Conservation (phyloP, 2,888 invertebrate genomes). For the Rotaria macrura region DNA sequence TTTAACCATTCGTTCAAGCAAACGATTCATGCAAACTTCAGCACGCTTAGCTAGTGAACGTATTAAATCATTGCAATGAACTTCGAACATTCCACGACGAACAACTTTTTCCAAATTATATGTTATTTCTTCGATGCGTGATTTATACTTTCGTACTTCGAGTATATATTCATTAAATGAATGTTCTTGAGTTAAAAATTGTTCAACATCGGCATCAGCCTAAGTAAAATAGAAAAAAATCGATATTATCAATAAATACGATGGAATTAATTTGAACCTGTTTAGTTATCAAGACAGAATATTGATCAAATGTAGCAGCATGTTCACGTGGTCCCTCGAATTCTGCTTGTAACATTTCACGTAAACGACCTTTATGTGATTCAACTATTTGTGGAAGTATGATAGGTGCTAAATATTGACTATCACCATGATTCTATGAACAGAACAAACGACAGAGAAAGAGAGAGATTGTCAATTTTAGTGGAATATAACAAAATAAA, state of each 20-base stretch:
- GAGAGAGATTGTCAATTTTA: too few species aligned
- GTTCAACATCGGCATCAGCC: conserved; percentile 58
- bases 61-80: conserved; percentile 69
- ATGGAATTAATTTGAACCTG: conserved; percentile 43
- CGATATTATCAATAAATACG: neutral
- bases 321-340: conserved; percentile 46
- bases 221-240: neutral
- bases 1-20: conserved; percentile 64
- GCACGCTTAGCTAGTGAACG: conserved; percentile 62
- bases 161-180: conserved; percentile 52
- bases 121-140: conserved; percentile 52
- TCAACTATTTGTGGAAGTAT: conserved; percentile 63
- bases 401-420: conserved; percentile 57
- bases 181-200: conserved; percentile 59
- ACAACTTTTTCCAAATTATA: conserved; percentile 54
- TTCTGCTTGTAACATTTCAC: conserved; percentile 49
- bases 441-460: too few species aligned
- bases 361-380: conserved; percentile 57
- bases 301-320: conserved; percentile 59
- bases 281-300: conserved; percentile 51
- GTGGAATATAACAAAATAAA: too few species aligned
- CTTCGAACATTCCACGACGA: conserved; percentile 71
- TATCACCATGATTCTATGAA: neutral
- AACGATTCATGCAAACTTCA: conserved; percentile 59
- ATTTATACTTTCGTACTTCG: conserved; percentile 52